These are phyloP conservation scores for Solenopsis invicta DNA, from an alignment of 1,140 invertebrate species.

Conservation along the genomic window DNA sequence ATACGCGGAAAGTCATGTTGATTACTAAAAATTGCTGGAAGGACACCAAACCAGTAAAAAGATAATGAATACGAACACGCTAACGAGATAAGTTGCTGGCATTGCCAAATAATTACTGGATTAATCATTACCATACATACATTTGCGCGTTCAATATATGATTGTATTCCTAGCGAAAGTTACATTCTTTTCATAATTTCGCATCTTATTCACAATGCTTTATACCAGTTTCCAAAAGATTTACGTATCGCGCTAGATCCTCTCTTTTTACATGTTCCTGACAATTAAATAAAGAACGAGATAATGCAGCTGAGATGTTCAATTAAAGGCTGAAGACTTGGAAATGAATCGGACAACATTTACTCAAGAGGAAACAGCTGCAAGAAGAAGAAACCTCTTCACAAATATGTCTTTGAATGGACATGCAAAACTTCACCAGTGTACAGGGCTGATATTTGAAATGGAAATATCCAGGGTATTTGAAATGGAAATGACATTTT, in stretches of 20 bases:
- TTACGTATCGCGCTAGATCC: not conserved
- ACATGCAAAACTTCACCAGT: not conserved
- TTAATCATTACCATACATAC: not conserved
- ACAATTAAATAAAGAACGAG: constrained; percentile 3
- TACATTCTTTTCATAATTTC: not conserved
- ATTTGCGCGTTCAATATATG: not conserved
- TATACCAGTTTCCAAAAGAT: not conserved
- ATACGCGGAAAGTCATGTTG: not conserved
- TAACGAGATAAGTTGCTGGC: too few species aligned
- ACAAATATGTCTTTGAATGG: not conserved
- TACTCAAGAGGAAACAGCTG: not conserved
- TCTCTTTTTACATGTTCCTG: not conserved
- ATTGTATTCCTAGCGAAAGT: constrained; percentile 5
- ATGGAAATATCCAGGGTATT: too few species aligned
- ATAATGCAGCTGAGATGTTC: not conserved
- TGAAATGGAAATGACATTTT: too few species aligned
- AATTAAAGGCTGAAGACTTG: not conserved
- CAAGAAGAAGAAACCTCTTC: not conserved
- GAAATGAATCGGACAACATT: not conserved
- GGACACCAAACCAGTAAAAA: not conserved
- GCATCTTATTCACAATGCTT: not conserved
- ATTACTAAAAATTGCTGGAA: not conserved
- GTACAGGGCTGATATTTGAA: not conserved
- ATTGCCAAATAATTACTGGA: not conserved
- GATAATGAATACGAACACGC: not conserved